Evolutionary conservation across 2,888 invertebrate genomes (phyloP).

Genomic region (Napeogenes inachia): DNA sequence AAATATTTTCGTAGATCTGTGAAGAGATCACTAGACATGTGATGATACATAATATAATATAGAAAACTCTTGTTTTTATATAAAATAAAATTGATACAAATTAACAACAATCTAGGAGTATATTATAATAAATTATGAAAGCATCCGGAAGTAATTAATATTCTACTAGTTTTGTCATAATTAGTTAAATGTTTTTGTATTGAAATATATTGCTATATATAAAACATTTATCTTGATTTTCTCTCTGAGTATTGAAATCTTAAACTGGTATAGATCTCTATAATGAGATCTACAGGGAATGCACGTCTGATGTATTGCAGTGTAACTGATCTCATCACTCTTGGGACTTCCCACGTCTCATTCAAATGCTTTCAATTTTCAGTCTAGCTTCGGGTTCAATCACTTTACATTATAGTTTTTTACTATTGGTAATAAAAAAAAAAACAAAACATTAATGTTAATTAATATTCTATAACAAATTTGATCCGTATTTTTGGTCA

Average conservation of each 20-base stretch:
- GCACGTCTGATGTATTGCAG: neutral
- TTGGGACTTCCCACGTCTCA: neutral
- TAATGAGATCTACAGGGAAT: constrained; percentile 1
- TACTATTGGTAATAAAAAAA: neutral
- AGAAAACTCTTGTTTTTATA: too few species aligned
- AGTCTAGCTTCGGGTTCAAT: neutral
- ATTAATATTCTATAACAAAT: too few species aligned
- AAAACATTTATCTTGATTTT: neutral
- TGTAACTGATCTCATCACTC: neutral
- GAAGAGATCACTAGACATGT: too few species aligned
- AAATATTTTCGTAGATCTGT: too few species aligned
- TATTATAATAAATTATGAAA: too few species aligned
- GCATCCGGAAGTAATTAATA: too few species aligned
- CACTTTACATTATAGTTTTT: neutral
- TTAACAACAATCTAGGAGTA: too few species aligned
- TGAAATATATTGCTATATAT: neutral
- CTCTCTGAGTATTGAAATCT: neutral
- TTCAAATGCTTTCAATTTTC: constrained; percentile 1
- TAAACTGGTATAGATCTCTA: neutral
- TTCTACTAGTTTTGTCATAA: too few species aligned
- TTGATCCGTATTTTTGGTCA: too few species aligned
- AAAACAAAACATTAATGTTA: neutral
- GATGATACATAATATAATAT: too few species aligned
- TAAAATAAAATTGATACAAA: too few species aligned
- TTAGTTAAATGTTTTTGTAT: too few species aligned